Evolutionary conservation across 2,113 vertebrate species (phyloP).

Genomic region (Tragelaphus strepsiceros): DNA sequence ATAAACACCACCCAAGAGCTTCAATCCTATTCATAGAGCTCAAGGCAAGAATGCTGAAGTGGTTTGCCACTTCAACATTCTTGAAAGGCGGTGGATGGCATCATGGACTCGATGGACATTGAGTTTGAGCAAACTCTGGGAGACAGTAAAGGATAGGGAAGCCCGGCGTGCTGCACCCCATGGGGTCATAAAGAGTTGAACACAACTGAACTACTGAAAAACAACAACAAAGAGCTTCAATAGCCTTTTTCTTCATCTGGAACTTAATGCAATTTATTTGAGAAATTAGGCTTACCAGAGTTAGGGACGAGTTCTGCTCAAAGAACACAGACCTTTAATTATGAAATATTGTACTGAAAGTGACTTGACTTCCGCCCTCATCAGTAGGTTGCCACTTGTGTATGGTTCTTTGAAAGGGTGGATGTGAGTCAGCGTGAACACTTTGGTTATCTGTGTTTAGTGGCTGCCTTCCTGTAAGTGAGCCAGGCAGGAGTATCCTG

Average conservation of each 20-base stretch:
- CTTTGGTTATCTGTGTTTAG: not conserved
- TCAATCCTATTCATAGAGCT: not conserved
- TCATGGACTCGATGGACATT: not conserved
- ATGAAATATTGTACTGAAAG: not conserved
- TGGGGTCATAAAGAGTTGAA: not conserved
- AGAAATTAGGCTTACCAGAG: not conserved
- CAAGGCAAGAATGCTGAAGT: not conserved
- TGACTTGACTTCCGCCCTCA: not conserved
- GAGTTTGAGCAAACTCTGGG: not conserved
- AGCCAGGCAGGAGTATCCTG: not conserved
- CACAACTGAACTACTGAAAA: not conserved
- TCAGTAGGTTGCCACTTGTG: not conserved
- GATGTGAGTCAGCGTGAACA: slow-evolving; percentile 38
- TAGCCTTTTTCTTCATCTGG: not conserved
- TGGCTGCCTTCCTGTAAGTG: not conserved
- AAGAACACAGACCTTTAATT: not conserved
- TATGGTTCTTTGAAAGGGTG: not conserved
- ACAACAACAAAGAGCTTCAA: not conserved
- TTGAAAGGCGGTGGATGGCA: not conserved
- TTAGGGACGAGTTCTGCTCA: not conserved
- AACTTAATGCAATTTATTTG: not conserved
- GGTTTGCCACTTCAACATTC: not conserved
- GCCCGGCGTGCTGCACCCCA: not conserved
- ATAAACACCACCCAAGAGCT: not conserved
- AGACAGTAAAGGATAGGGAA: not conserved